Percentiles rank a stretch among this genome's conserved stretches.
Conservation (phyloP, 1,140 invertebrate genomes). For the Plodia interpunctella region DNA sequence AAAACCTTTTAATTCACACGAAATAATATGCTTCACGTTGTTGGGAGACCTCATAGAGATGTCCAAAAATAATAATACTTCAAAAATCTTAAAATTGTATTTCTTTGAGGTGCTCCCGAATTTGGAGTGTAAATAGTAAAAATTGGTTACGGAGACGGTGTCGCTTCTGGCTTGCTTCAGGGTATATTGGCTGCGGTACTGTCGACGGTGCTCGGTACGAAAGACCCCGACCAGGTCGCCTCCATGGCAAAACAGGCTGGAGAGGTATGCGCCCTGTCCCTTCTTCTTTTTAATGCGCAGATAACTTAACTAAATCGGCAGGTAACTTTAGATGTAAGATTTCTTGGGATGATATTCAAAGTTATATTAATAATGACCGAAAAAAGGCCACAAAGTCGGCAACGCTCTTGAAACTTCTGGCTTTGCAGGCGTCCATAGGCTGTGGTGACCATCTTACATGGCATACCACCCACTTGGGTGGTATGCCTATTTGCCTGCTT, state of each 20-base stretch:
- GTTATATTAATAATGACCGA: too few relatives aligned
- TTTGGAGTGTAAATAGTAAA: conserved; percentile 70
- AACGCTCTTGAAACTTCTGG: too few relatives aligned
- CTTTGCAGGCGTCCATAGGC: too few relatives aligned
- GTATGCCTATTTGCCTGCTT: too few relatives aligned
- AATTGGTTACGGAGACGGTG: conserved; percentile 71
- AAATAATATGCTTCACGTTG: conserved; percentile 49
- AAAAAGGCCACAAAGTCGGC: too few relatives aligned
- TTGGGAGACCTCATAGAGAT: conserved; percentile 42
- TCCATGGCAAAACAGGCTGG: conserved; percentile 95
- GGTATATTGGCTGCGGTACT: conserved; percentile 92
- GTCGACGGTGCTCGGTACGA: conserved; percentile 90
- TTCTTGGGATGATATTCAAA: background rate
- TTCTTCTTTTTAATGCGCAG: conserved; percentile 34
- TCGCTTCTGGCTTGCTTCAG: conserved; percentile 82
- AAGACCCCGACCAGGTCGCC: conserved; percentile 92
- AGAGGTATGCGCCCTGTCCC: conserved; percentile 85
- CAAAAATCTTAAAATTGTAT: background rate
- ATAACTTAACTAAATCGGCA: conserved; percentile 2
- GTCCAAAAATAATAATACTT: background rate
- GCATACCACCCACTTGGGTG: too few relatives aligned
- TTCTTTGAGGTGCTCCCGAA: conserved; percentile 53
- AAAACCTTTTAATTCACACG: conserved; percentile 39
- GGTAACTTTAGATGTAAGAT: conserved; percentile 8
- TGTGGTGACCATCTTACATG: too few relatives aligned